These are phyloP conservation scores for Andrena haemorrhoa DNA, from an alignment of 2,888 invertebrate genomes.

Conservation along the genomic window DNA sequence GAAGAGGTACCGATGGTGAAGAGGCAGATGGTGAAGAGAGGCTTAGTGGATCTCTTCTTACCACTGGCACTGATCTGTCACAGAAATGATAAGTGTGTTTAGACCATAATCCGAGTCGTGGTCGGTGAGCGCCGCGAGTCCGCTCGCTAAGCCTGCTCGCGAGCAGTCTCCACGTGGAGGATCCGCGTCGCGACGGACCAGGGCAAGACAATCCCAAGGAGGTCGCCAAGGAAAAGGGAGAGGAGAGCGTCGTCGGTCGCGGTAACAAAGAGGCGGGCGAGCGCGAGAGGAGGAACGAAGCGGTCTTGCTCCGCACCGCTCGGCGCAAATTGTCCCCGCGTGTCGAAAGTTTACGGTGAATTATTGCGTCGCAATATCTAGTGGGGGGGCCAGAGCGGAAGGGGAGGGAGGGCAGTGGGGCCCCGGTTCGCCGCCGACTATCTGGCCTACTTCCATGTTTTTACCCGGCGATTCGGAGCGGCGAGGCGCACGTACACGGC, in stretches of 20 bases:
- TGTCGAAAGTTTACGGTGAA: slow-evolving; percentile 81
- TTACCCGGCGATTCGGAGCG: slow-evolving; percentile 75
- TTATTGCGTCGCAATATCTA: slow-evolving; percentile 82
- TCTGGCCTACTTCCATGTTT: slow-evolving; percentile 83
- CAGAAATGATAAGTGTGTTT: no score
- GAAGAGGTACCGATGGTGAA: no score
- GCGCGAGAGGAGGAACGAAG: slow-evolving; percentile 28
- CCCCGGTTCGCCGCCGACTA: slow-evolving; percentile 75
- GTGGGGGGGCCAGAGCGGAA: slow-evolving; percentile 59
- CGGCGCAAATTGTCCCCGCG: slow-evolving; percentile 76
- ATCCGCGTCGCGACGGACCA: neutral
- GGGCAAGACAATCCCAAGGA: slow-evolving; percentile 17
- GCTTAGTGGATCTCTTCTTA: no score
- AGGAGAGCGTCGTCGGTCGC: slow-evolving; percentile 18
- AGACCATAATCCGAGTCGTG: no score
- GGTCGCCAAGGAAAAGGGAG: slow-evolving; percentile 18
- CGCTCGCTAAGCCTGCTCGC: slow-evolving; percentile 1
- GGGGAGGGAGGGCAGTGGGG: neutral
- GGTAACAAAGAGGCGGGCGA: slow-evolving; percentile 37
- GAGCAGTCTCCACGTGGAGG: slow-evolving; percentile 25
- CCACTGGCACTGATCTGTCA: no score
- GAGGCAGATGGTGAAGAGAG: no score
- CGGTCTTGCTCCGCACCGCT: slow-evolving; percentile 35
- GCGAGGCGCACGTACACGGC: slow-evolving; percentile 34
- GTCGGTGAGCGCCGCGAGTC: no score